Evolutionary conservation across 2,797 vertebrate species (phyloP).

Genomic region (Morus bassanus): DNA sequence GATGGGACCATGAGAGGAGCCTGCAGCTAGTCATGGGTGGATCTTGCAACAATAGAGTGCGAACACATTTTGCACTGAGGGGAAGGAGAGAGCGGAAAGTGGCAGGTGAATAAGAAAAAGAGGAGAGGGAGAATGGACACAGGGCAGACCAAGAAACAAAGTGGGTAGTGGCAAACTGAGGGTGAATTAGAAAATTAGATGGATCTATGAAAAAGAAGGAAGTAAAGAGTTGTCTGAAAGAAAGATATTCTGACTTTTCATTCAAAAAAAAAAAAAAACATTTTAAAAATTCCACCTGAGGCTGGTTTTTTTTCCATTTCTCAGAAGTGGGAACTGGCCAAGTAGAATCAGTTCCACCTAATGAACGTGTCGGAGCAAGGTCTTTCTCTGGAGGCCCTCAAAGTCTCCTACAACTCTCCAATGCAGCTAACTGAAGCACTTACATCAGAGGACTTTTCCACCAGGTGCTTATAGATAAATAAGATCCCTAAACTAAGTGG

Average conservation of each 20-base stretch:
- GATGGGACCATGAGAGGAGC: not conserved
- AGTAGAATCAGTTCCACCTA: not conserved
- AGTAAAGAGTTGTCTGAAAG: not conserved
- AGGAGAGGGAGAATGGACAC: not conserved
- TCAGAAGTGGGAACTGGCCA: not conserved
- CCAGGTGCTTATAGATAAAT: not conserved
- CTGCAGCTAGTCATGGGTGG: not conserved
- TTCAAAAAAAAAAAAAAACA: not conserved
- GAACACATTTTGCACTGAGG: not conserved
- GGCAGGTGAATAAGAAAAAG: not conserved
- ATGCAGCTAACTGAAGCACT: not conserved
- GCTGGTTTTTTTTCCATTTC: not conserved
- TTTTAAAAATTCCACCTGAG: not conserved
- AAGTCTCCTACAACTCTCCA: not conserved
- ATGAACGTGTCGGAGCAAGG: accelerated
- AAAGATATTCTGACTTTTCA: not conserved
- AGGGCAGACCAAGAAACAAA: not conserved
- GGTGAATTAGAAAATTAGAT: not conserved
- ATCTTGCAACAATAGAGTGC: not conserved
- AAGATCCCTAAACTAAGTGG: not conserved
- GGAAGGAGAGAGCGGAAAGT: not conserved
- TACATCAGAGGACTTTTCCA: not conserved
- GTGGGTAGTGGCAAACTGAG: not conserved
- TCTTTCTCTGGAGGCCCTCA: not conserved
- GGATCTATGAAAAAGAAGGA: not conserved